Evolutionary conservation across 2,113 vertebrate genomes (phyloP).

Genomic region (Microcebus jonahi): DNA sequence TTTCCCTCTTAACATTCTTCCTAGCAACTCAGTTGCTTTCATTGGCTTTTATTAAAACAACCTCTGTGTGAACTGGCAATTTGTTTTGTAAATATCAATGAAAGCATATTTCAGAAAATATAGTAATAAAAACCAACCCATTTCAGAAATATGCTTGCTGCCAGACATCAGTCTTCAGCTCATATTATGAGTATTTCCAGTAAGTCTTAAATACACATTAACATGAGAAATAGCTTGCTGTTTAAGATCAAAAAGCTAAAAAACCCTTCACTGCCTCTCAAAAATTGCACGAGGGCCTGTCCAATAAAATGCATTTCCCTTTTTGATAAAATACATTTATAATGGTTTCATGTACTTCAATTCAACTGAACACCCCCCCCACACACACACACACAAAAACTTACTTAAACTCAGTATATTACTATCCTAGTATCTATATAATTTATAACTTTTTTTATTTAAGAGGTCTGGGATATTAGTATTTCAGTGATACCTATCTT

Average conservation of each 20-base stretch:
- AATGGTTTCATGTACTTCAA: conserved; percentile 13
- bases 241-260: conserved; percentile 76
- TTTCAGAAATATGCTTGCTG: conserved; percentile 80
- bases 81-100: conserved; percentile 86
- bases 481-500: conserved; percentile 41
- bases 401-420: conserved; percentile 47
- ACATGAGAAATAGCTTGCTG: conserved; percentile 83
- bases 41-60: conserved; percentile 84
- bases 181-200: conserved; percentile 82
- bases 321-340: conserved; percentile 50
- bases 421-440: not conserved
- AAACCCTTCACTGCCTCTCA: conserved; percentile 71
- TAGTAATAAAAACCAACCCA: conserved; percentile 79
- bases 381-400: not conserved
- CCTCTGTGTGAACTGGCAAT: conserved; percentile 83
- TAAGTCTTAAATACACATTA: conserved; percentile 85
- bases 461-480: conserved; percentile 8
- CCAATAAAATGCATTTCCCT: conserved; percentile 66
- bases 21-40: conserved; percentile 75
- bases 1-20: conserved; percentile 81
- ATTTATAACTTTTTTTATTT: conserved; percentile 13
- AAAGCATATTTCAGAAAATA: conserved; percentile 84
- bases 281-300: conserved; percentile 61
- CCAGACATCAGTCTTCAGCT: conserved; percentile 81
- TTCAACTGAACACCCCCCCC: conserved; percentile 6